Evolutionary conservation across 2,113 vertebrate genomes (phyloP), one percentile per base, ranked within the genome.

Genomic region (Trogon melanurus): DNA sequence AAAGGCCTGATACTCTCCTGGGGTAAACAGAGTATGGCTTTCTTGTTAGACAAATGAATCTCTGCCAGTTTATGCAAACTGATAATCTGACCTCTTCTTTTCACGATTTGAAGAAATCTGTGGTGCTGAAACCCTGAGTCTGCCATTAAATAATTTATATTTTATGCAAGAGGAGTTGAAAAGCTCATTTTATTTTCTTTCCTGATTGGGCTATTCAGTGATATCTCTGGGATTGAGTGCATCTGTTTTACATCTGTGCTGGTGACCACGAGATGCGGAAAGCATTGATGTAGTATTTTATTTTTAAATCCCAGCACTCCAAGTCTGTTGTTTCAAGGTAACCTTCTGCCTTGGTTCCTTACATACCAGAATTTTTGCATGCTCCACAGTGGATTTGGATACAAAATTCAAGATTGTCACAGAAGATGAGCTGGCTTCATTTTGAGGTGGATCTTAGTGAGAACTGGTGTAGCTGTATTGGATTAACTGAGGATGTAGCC

Each of bases 181-280:
- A 97, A 97, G 89, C 60, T 79, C 65, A 27, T 29, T 30, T 57
- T 82, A 61, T 91, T 95, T 89, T 65, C 67, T 50, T 83, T 79
- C 72, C 74, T 97, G 96, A 97, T 96, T 97, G 95, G 90, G 64
- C 96, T 98, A 95, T 96, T 98, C 96, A 97, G 20, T 50, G 81
- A 58, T 82, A 85, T 74, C 93, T 80, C 30, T 93, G 80, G 85
- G 93, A 96, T 85, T 76, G 75, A 56, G 11, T 80, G 72, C 71
- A 89, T 93, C 76, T 94, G 69, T 75, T 86, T 95, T 96, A 92
- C 61, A 92, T 97, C 95, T 98, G 92, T 44, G 71, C 85, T 89
- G 92, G 66, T 91, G 74, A 78, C 92, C 91, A 57, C 12, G 47
- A 85, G 56, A 88, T 41, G 67, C 27, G 17, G 91, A 70, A 96